A percentile compares a stretch with the other conserved stretches of the same genome.
Evolutionary conservation across 2,113 vertebrate genomes (phyloP).

Genomic region (Eudorcas thomsonii): DNA sequence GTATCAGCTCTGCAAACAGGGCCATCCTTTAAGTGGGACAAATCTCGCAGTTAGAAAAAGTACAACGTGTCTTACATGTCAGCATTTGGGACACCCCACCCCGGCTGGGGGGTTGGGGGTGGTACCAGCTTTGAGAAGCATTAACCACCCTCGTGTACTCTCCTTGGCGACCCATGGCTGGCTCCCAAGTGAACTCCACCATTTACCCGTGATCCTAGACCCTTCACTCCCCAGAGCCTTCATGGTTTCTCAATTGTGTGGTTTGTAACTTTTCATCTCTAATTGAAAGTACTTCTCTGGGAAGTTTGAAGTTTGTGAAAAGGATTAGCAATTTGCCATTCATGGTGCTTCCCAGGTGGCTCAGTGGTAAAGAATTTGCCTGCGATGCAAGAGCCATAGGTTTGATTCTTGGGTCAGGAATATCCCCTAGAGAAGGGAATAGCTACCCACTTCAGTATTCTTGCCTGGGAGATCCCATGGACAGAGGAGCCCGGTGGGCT

Average conservation of each 20-base stretch:
- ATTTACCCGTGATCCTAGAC: background rate
- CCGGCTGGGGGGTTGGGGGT: background rate
- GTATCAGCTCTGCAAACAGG: background rate
- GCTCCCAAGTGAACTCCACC: background rate
- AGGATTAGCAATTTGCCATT: background rate
- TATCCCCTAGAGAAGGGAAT: background rate
- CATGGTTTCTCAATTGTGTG: accelerated
- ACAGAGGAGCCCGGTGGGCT: background rate
- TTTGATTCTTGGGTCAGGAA: background rate
- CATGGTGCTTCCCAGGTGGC: background rate
- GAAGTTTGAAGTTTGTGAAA: background rate
- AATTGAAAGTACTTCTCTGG: background rate
- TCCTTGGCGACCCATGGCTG: background rate
- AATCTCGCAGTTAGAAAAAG: background rate
- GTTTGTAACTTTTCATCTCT: background rate
- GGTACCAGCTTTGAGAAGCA: background rate
- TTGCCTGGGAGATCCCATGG: background rate
- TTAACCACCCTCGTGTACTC: background rate
- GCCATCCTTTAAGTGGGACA: background rate
- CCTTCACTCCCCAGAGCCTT: background rate
- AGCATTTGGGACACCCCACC: background rate
- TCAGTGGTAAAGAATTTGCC: background rate
- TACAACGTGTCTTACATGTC: background rate
- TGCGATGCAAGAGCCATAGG: background rate
- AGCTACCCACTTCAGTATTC: background rate